A percentile compares a stretch with the other conserved stretches of the same genome.
phyloP scores from a whole-genome alignment of 2,797 vertebrate genomes.

The Hydrophis major region DNA sequence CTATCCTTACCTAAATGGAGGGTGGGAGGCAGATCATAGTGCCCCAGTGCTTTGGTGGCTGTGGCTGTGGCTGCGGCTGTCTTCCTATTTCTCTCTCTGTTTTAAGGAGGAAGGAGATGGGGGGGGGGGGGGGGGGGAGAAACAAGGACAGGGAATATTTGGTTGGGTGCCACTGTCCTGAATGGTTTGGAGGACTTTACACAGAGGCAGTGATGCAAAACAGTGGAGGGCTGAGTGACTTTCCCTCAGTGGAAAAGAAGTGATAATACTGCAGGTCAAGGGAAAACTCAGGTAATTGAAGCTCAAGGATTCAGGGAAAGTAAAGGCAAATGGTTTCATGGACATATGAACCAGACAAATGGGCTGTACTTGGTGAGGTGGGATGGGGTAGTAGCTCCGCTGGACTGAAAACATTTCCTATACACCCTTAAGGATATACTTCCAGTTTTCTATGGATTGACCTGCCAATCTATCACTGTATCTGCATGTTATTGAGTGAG shows the following conservation, averaged over 20 bases:
- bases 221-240: background rate
- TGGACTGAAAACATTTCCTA: background rate
- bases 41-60: background rate
- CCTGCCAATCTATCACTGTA: background rate
- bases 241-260: background rate
- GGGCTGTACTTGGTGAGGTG: background rate
- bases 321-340: background rate
- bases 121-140: no score
- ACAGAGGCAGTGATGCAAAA: background rate
- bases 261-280: background rate
- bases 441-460: background rate
- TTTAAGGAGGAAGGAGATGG: background rate
- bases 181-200: background rate
- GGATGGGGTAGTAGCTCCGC: background rate
- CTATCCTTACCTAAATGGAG: background rate
- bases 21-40: background rate
- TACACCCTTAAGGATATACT: background rate
- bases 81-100: background rate
- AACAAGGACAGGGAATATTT: background rate
- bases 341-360: background rate
- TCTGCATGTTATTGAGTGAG: background rate
- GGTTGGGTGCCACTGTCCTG: conserved; percentile 4
- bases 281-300: background rate
- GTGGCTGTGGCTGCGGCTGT: no score
- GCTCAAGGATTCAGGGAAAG: background rate